phyloP scores from a whole-genome alignment of 2,888 invertebrate species.

The Synanthedon formicaeformis region DNA sequence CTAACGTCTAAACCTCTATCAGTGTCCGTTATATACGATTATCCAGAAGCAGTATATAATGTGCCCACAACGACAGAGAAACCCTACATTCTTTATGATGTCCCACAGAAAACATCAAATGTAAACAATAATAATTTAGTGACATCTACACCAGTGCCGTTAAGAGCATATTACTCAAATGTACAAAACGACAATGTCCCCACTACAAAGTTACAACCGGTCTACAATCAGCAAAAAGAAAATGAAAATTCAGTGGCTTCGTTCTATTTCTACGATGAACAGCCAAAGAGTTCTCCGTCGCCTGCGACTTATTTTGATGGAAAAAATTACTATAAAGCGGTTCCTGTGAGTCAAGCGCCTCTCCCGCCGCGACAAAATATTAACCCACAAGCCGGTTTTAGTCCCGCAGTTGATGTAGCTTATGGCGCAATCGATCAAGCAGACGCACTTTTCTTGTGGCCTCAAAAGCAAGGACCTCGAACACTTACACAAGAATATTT shows the following conservation, averaged over 20 bases:
- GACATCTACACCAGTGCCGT: slow-evolving; percentile 73
- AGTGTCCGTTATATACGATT: slow-evolving; percentile 62
- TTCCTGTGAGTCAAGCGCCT: slow-evolving; percentile 31
- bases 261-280: slow-evolving; percentile 78
- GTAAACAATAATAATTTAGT: slow-evolving; percentile 46
- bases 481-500: slow-evolving; percentile 67
- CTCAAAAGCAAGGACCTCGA: slow-evolving; percentile 62
- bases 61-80: slow-evolving; percentile 54
- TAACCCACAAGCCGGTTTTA: slow-evolving; percentile 40
- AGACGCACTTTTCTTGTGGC: slow-evolving; percentile 60
- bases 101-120: slow-evolving; percentile 48
- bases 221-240: slow-evolving; percentile 52
- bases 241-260: slow-evolving; percentile 67
- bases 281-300: slow-evolving; percentile 66
- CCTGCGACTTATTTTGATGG: slow-evolving; percentile 64
- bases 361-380: slow-evolving; percentile 31
- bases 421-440: slow-evolving; percentile 58
- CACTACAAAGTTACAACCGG: slow-evolving; percentile 65
- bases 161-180: slow-evolving; percentile 73
- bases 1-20: slow-evolving; percentile 60
- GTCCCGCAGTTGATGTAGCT: slow-evolving; percentile 50
- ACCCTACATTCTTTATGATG: slow-evolving; percentile 63
- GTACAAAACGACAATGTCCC: slow-evolving; percentile 58
- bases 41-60: slow-evolving; percentile 53
- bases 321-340: slow-evolving; percentile 56